Evolutionary conservation across 1,140 invertebrate genomes (phyloP).

Genomic region (Zelostemma sp.): DNA sequence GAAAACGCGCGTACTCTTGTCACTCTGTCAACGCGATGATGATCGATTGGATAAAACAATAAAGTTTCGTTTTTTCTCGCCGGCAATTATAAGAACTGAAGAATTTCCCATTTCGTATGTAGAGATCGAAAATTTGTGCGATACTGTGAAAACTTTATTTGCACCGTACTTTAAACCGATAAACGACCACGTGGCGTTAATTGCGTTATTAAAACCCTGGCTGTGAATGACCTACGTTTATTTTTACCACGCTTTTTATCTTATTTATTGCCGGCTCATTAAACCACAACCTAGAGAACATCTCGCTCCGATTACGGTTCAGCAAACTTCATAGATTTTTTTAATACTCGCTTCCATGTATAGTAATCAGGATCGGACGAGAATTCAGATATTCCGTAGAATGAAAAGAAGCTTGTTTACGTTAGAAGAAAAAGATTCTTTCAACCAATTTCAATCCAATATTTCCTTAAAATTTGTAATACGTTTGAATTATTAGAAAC

Average conservation of each 20-base stretch:
- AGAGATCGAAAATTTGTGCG: no score
- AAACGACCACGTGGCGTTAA: slow-evolving; percentile 39
- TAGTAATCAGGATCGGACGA: slow-evolving; percentile 13
- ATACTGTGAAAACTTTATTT: neutral
- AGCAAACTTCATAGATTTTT: slow-evolving; percentile 13
- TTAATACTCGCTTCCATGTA: slow-evolving; percentile 11
- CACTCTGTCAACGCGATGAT: slow-evolving; percentile 36
- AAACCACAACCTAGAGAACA: slow-evolving; percentile 31
- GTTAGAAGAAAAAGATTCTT: no score
- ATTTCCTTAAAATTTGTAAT: no score
- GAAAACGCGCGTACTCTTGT: slow-evolving; percentile 32
- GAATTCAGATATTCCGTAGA: no score
- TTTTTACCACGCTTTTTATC: slow-evolving; percentile 34
- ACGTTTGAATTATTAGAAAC: no score
- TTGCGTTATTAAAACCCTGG: slow-evolving; percentile 44
- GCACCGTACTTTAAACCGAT: slow-evolving; percentile 10
- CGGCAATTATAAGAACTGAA: no score
- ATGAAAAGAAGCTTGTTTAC: no score
- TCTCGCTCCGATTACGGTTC: slow-evolving; percentile 37
- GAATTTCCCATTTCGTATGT: no score
- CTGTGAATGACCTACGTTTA: slow-evolving; percentile 22
- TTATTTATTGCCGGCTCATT: slow-evolving; percentile 35
- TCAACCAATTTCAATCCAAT: no score
- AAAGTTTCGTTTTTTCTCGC: slow-evolving; percentile 12
- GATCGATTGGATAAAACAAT: slow-evolving; percentile 40